These are phyloP conservation scores for Toxostoma redivivum DNA, from an alignment of 2,113 vertebrate genomes.

Conservation along the genomic window DNA sequence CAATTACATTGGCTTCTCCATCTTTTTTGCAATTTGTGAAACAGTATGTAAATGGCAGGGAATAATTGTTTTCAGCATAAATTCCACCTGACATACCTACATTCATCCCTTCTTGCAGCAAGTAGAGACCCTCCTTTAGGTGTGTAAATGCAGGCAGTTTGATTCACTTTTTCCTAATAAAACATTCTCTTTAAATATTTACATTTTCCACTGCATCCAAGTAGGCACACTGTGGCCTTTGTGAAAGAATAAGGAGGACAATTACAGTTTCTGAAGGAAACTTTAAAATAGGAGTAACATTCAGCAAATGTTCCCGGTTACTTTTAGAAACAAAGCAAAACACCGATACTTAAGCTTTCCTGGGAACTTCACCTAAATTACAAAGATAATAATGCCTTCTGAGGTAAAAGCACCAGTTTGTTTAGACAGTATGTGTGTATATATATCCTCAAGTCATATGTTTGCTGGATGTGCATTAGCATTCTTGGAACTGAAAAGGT, in stretches of 20 bases:
- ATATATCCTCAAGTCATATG: background rate
- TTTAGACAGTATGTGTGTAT: background rate
- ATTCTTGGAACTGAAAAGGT: slow-evolving; percentile 7
- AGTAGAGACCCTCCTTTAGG: background rate
- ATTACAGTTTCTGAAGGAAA: background rate
- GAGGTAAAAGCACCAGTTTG: background rate
- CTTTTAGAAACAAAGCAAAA: slow-evolving; percentile 26
- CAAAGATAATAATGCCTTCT: background rate
- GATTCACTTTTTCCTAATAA: background rate
- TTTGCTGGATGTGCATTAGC: background rate
- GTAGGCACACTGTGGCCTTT: background rate
- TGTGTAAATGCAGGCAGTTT: background rate
- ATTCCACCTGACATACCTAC: background rate
- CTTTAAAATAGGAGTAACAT: background rate
- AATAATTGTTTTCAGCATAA: background rate
- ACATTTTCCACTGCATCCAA: background rate
- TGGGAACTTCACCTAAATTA: background rate
- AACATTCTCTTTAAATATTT: background rate
- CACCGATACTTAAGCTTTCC: background rate
- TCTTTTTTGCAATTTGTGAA: background rate
- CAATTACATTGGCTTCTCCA: background rate
- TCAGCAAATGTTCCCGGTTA: background rate
- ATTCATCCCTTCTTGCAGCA: background rate
- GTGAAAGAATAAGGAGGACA: background rate
- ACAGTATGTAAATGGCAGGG: rapidly evolving